These are phyloP conservation scores for Zaprionus taronus DNA, from an alignment of 1,140 invertebrate genomes.

Conservation along the genomic window DNA sequence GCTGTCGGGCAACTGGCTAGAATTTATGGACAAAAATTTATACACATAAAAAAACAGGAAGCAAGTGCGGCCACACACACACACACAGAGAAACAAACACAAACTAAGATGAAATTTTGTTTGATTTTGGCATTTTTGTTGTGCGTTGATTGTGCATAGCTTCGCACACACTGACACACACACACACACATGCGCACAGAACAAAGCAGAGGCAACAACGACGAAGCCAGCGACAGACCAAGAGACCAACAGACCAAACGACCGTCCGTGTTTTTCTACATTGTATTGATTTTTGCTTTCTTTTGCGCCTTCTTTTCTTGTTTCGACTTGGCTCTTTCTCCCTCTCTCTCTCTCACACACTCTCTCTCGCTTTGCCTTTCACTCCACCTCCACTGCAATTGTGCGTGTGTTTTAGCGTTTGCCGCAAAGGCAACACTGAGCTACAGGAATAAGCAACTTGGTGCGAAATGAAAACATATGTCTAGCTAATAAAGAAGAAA, in stretches of 20 bases:
- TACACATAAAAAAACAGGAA: slow-evolving; percentile 52
- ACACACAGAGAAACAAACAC: neutral
- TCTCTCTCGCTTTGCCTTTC: neutral
- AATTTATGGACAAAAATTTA: slow-evolving; percentile 76
- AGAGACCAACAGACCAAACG: slow-evolving; percentile 14
- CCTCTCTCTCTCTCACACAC: neutral
- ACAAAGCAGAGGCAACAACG: slow-evolving; percentile 37
- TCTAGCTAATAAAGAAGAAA: neutral
- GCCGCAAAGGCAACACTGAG: slow-evolving; percentile 49
- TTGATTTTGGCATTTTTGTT: slow-evolving; percentile 62
- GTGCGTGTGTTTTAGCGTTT: slow-evolving; percentile 66
- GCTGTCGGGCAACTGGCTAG: slow-evolving; percentile 65
- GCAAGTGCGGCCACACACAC: slow-evolving; percentile 42
- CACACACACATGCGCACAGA: slow-evolving; percentile 11
- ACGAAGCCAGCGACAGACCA: slow-evolving; percentile 41
- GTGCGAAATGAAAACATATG: neutral
- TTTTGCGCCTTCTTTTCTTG: slow-evolving; percentile 61
- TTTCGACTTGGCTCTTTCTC: slow-evolving; percentile 30
- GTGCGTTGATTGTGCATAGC: slow-evolving; percentile 64
- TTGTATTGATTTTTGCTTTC: slow-evolving; percentile 77
- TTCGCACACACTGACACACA: slow-evolving; percentile 37
- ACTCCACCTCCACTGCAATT: slow-evolving; percentile 41
- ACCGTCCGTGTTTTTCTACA: slow-evolving; percentile 72
- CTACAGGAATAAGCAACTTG: slow-evolving; percentile 7
- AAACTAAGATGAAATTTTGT: slow-evolving; percentile 54